These are phyloP conservation scores for Drosophila ustulata DNA, from an alignment of 2,888 invertebrate genomes.

Conservation along the genomic window DNA sequence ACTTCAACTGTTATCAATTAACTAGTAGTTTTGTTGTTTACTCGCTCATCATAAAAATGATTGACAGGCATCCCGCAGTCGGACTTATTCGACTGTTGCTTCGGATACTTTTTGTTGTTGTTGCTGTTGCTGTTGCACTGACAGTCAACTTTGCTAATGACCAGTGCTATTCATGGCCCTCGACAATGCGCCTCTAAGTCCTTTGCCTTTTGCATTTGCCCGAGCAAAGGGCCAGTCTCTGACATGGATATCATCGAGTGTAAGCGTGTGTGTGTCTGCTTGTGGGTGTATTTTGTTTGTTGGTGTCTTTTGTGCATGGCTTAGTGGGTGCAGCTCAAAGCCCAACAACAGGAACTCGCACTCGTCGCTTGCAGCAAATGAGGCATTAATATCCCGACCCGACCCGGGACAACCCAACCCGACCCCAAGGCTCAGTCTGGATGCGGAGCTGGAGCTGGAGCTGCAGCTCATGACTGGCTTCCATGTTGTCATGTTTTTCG, in stretches of 20 bases:
- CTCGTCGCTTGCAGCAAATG: constrained; percentile 68
- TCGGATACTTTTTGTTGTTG: constrained; percentile 26
- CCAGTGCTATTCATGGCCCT: constrained; percentile 64
- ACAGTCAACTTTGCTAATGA: constrained; percentile 74
- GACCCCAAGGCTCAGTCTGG: constrained; percentile 41
- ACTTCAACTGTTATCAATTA: no score
- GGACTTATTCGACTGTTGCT: constrained; percentile 14
- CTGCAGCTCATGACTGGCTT: constrained; percentile 49
- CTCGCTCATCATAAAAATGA: not conserved
- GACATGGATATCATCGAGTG: constrained; percentile 16
- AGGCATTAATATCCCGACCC: constrained; percentile 78
- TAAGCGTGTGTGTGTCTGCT: constrained; percentile 13
- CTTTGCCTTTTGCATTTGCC: constrained; percentile 41
- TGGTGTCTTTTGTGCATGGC: constrained; percentile 57
- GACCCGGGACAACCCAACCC: constrained; percentile 15
- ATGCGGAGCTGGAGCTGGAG: not conserved
- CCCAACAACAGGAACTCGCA: constrained; percentile 32
- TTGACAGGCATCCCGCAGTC: not conserved
- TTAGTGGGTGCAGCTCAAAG: constrained; percentile 56
- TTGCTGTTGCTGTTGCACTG: constrained; percentile 50
- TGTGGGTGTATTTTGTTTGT: not conserved
- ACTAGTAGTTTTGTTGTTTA: not conserved
- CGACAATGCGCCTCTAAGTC: constrained; percentile 59
- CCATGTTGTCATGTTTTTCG: constrained; percentile 58
- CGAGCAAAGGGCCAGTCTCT: constrained; percentile 42